Evolutionary conservation across 2,888 invertebrate species (phyloP), one percentile per base, ranked within the genome.

Genomic region (Crossocerus cetratus): DNA sequence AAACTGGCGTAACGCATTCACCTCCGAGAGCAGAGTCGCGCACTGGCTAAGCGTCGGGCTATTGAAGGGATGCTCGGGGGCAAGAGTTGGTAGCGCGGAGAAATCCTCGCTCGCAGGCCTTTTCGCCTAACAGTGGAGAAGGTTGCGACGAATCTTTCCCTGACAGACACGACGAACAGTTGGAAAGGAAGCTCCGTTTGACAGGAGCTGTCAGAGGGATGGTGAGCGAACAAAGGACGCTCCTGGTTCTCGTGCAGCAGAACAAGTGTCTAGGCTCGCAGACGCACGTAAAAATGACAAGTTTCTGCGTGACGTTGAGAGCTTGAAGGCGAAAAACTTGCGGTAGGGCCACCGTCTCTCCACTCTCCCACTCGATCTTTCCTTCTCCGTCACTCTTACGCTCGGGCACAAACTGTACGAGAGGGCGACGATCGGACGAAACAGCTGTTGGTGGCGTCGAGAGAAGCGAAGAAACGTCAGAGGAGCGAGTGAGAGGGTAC

Each of bases 371-470:
- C 64, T 64, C 58, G 58, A 21, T 44, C 71, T 69, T 58, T 62
- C 61, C 60, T 56, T 75, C 68, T 72, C 53, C 54, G 63, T 74
- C 67, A 21, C 73, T 65, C 68, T 49, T 54, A 59, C 20, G 58
- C 63, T 56, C 65, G 68, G 72, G 72, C 74, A 73, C 71, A 69
- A 72, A 77, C 72, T 65, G 64, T 66, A 71, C 71, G 74, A 77
- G 83, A 82, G 82, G 78, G 82, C 83, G 83, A 81, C 82, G 83
- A 82, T 82, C 82, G 82, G 74, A 67, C 78, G 83, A 83, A 83
- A 83, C 83, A 83, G 83, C 83, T 83, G 83, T 83, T 83, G 81
- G 69, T 84, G 72, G 83, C 83, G 81, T 83, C 74, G 75, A 78
- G 78, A 78, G 80, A 80, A 75, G 72, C 70, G 70, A 74, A 78